Evolutionary conservation across 1,140 invertebrate genomes (phyloP), one percentile per base, ranked within the genome.

Genomic region (Rhynchophorus ferrugineus): DNA sequence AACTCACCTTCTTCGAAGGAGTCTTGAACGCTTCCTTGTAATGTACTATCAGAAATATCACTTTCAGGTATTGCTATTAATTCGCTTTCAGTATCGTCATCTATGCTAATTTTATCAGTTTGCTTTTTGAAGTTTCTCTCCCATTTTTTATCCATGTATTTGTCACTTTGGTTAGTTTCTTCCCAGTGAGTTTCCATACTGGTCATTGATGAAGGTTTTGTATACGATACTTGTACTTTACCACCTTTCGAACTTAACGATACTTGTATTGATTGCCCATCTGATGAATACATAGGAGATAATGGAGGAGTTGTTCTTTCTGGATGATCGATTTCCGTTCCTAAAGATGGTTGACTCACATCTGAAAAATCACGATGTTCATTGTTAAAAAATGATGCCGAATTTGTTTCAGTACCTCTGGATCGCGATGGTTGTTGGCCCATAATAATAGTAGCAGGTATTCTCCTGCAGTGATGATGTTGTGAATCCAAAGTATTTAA

Each of bases 401-500:
- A 43, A 18, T 45, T 44, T 48, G 21, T 5, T 13, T 37, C 14
- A 33, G 42, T 29, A 87, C 85, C 84, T 74, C 87, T 78, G 0
- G 86, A 85, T 61, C 84, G 74, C 3, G 78, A 78, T 0, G 80
- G 74, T 18, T 78, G 73, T 22, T 74, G 81, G 20, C 78, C 79
- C 73, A 86, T 82, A 18, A 86, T 77, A 29, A 88, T 77, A 50
- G 84, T 84, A 8, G 86, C 82, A 24, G 87, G 84, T 46, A 89
- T 83, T 53, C 85, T 77, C 58, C 83, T 81, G 66, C 90, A 93
- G 37, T 84, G 81, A 77, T 91, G 91, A 68, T 91, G 85, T 64
- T 97, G 92, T 14, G 85, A 81, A 62, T 95, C 87, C 38, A 98
- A 68, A 0, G 93, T 96, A 67, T 95, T 94, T 39, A 98, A 77